Conservation (phyloP, 2,797 vertebrate genomes). For the Galagoides demidoff region DNA sequence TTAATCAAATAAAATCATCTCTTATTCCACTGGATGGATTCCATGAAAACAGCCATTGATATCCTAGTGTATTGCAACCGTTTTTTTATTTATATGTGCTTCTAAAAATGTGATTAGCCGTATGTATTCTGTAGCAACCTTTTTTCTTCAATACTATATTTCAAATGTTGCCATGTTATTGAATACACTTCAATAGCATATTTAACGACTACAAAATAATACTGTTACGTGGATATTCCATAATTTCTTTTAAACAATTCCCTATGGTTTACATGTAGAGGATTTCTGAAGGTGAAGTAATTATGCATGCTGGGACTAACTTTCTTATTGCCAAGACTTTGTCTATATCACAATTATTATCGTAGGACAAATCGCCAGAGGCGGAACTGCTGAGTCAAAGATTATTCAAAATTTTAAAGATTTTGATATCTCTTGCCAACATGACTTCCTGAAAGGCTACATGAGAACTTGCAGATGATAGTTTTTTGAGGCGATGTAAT, state of each 20-base stretch:
- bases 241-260: background rate
- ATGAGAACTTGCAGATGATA: background rate
- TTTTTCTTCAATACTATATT: background rate
- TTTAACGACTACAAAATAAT: background rate
- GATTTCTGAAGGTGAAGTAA: background rate
- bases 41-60: background rate
- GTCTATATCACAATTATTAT: background rate
- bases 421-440: background rate
- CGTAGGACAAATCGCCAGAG: background rate
- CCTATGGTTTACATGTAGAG: background rate
- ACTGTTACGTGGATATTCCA: background rate
- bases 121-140: background rate
- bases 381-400: background rate
- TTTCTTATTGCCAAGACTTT: background rate
- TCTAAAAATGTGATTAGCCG: background rate
- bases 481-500: background rate
- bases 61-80: background rate
- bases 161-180: background rate
- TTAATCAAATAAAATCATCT: slow-evolving; percentile 4
- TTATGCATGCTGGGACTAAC: background rate
- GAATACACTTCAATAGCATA: background rate
- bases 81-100: background rate
- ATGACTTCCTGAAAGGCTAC: background rate
- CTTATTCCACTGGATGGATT: background rate
- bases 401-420: background rate